These are phyloP conservation scores for Lipotes vexillifer DNA, from an alignment of 2,113 vertebrate genomes.

Conservation along the genomic window DNA sequence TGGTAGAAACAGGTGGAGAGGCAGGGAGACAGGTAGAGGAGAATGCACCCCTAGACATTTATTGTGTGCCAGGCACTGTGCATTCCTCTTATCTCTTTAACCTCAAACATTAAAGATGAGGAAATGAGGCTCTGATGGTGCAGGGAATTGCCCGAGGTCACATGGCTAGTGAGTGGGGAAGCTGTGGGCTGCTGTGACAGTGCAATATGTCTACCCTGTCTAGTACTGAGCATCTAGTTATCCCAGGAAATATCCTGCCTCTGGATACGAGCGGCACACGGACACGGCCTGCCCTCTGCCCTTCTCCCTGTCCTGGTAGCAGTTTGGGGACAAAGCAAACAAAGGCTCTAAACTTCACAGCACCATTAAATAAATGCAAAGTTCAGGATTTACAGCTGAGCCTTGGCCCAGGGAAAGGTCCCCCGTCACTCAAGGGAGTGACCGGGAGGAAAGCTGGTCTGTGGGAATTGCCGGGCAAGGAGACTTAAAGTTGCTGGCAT, in stretches of 20 bases:
- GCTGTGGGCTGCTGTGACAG: no score
- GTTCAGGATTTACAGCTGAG: not conserved
- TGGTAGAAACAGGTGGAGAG: not conserved
- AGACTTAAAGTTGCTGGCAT: not conserved
- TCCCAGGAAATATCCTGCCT: not conserved
- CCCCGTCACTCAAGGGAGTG: not conserved
- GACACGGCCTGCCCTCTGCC: not conserved
- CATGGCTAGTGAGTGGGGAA: accelerated
- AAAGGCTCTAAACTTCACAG: not conserved
- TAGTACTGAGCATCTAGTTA: not conserved
- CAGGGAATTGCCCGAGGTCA: accelerated
- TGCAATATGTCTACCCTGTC: accelerated
- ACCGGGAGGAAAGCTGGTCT: not conserved
- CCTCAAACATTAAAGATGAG: not conserved
- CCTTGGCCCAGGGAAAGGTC: not conserved
- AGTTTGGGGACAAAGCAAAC: not conserved
- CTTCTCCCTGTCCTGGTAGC: not conserved
- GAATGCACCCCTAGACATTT: not conserved
- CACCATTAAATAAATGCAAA: not conserved
- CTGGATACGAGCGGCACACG: accelerated
- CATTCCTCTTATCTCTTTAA: not conserved
- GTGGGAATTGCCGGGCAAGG: not conserved
- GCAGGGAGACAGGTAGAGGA: not conserved
- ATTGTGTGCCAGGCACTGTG: not conserved
- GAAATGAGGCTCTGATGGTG: accelerated